Percentiles rank a stretch among this genome's conserved stretches.
Conservation (phyloP, 2,888 invertebrate genomes). For the Drosophila algonquin region DNA sequence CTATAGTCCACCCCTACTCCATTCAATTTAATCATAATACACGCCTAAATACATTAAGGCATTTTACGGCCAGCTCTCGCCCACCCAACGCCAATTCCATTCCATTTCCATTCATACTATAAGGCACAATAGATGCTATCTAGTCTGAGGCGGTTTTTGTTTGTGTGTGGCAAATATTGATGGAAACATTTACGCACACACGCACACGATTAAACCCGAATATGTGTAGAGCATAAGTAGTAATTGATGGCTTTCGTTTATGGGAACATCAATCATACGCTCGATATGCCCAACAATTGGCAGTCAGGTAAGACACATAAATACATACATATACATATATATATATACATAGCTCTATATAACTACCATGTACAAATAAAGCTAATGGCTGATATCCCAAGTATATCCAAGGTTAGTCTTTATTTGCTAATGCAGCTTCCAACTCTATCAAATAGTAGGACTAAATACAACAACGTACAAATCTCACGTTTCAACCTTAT, state of each 20-base stretch:
- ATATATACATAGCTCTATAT: conserved; percentile 24
- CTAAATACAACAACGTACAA: conserved; percentile 21
- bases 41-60: conserved; percentile 56
- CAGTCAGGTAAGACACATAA: conserved; percentile 66
- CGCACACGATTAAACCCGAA: conserved; percentile 73
- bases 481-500: conserved; percentile 23
- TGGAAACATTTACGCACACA: conserved; percentile 75
- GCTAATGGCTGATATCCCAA: not conserved
- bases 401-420: conserved; percentile 43
- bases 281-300: conserved; percentile 49
- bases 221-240: conserved; percentile 61
- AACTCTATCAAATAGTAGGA: conserved; percentile 45
- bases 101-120: conserved; percentile 14
- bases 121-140: conserved; percentile 41
- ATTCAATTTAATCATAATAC: not conserved
- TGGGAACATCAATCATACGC: conserved; percentile 77
- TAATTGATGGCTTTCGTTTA: conserved; percentile 78
- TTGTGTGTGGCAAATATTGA: conserved; percentile 71
- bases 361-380: not conserved
- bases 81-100: conserved; percentile 12
- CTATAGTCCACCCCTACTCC: conserved; percentile 1
- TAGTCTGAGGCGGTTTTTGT: conserved; percentile 18
- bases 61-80: conserved; percentile 45
- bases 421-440: conserved; percentile 57
- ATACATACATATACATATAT: conserved; percentile 21